Evolutionary conservation across 1,140 invertebrate genomes (phyloP).

Genomic region (Drosophila triauraria): DNA sequence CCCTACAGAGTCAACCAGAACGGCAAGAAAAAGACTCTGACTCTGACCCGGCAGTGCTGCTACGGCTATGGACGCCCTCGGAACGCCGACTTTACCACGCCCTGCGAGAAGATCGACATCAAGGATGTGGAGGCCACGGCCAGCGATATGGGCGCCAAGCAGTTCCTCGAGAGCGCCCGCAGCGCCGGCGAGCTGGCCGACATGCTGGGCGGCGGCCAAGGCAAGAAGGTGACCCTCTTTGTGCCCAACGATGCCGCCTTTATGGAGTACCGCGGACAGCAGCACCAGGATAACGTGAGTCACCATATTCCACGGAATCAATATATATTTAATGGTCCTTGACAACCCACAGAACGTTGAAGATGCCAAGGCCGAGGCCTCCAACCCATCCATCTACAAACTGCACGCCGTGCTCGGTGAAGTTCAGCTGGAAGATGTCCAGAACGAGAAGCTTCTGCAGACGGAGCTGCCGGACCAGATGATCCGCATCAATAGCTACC

Average conservation of each 20-base stretch:
- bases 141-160: conserved; percentile 86
- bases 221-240: conserved; percentile 86
- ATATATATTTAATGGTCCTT: background rate
- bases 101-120: conserved; percentile 86
- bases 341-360: conserved; percentile 59
- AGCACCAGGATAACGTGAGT: conserved; percentile 78
- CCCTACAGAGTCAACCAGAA: conserved; percentile 86
- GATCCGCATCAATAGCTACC: conserved; percentile 88
- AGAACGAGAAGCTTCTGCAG: conserved; percentile 85
- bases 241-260: conserved; percentile 87
- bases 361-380: conserved; percentile 61
- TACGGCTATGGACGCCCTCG: conserved; percentile 86
- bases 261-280: conserved; percentile 82
- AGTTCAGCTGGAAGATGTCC: conserved; percentile 85
- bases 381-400: conserved; percentile 75
- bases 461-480: conserved; percentile 85
- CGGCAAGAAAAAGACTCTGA: conserved; percentile 87
- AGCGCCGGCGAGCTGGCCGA: conserved; percentile 85
- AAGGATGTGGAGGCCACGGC: conserved; percentile 86
- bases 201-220: conserved; percentile 82
- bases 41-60: conserved; percentile 88
- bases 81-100: conserved; percentile 85
- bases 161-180: conserved; percentile 86
- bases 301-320: background rate
- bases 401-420: conserved; percentile 85